Evolutionary conservation across 2,888 invertebrate species (phyloP), one percentile per base, ranked within the genome.

Genomic region (Carpatolechia fugitivella): DNA sequence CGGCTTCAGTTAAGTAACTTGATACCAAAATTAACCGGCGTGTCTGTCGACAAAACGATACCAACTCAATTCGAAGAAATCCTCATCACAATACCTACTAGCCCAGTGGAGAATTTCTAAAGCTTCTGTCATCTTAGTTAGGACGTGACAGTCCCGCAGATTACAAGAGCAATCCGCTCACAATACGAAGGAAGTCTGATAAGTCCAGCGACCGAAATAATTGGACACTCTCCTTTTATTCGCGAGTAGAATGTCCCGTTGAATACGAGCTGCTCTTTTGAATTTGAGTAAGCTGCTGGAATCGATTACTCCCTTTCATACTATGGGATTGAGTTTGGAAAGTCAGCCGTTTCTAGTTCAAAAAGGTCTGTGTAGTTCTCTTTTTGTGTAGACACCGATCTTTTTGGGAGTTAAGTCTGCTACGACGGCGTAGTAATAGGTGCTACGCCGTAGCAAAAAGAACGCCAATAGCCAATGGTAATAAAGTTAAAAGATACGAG

Each of bases 111-210:
- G 40, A 41, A 18, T 18, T 41, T 41, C 40, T 41, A 20, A 20
- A 41, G 20, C 40, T 41, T 18, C 20, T 11, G 3, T 11, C 40
- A 18, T 41, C 36, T 36, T 36, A 36, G 14, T 1, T 7, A 13
- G 14, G 36, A 36, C 14, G 36, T 36, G 14, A 36, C 36, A 24
- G 24, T 24, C 24, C 24, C 24, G 24, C 24, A 24, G 24, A 24
- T 24, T 8, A 40, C 14, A 13, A 14, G 8, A 1, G 16, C 40
- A 18, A 40, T 14, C 18, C 40, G 16, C 10, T 24, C 44, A 44
- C 44, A 44, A 44, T 46, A 29, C 46, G 29, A 29, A n/a, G 46
- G 46, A 46, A 46, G 24, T 29, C 46, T 29, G 46, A 46, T n/a
- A 46, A 46, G 46, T 46, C 46, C 29, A 46, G 29, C 2, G 24